phyloP scores from a whole-genome alignment of 2,888 invertebrate species.

The Malacosoma neustria region DNA sequence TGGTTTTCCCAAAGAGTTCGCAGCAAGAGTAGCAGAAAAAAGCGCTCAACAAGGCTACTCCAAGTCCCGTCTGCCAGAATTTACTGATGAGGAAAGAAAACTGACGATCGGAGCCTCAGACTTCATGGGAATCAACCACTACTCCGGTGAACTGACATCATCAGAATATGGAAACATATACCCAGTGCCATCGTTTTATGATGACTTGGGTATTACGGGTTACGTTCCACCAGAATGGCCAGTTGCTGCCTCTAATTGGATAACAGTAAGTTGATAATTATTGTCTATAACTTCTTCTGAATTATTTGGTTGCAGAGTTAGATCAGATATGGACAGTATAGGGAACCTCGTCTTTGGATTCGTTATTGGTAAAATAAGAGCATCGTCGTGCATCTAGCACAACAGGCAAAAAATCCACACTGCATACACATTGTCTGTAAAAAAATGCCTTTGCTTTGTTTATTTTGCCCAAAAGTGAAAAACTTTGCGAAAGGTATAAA shows the following conservation, averaged over 20 bases:
- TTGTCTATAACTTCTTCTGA: neutral
- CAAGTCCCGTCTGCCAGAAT: conserved; percentile 50
- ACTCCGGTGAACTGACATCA: conserved; percentile 58
- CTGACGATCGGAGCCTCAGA: conserved; percentile 36
- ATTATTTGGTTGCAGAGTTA: too few relatives aligned
- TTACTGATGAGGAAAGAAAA: conserved; percentile 41
- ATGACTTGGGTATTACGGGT: conserved; percentile 27
- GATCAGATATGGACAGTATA: too few relatives aligned
- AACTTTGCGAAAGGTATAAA: too few relatives aligned
- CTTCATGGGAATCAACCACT: conserved; percentile 78
- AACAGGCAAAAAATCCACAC: too few relatives aligned
- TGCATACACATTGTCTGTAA: too few relatives aligned
- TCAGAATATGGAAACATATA: conserved; percentile 6
- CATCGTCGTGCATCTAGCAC: too few relatives aligned
- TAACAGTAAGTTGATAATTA: conserved; percentile 25
- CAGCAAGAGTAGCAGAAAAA: conserved; percentile 37
- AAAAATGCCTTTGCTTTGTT: too few relatives aligned
- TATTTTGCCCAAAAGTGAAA: too few relatives aligned
- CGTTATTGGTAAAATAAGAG: too few relatives aligned
- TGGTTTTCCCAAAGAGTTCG: conserved; percentile 47
- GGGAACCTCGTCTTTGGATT: too few relatives aligned
- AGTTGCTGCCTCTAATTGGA: conserved; percentile 32
- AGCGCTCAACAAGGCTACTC: conserved; percentile 48
- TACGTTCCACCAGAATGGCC: conserved; percentile 30
- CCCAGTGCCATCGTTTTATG: conserved; percentile 12